Base-by-base conservation (phyloP, 2,888 invertebrate genomes). In the Metalampra italica region DNA sequence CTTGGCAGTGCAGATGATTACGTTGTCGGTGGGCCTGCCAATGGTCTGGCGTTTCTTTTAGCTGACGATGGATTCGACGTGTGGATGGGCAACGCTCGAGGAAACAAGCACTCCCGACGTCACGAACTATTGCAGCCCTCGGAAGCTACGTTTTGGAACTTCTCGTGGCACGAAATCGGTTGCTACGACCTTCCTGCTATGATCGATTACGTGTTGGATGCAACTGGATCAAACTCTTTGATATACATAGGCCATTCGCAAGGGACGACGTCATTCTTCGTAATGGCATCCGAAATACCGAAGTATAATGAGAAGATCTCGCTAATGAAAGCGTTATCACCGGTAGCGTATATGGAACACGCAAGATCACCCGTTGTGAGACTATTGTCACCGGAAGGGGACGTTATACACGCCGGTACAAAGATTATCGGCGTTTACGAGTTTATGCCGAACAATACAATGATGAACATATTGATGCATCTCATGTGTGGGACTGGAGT, bases 151-250 rank as follows among this genome's bases (percentile, higher is more conserved):
- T 94, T 91, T 64, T 94, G 94, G 94, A 79, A 92, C 47, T 94
- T 93, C 60, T 94, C 94, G 46, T 97, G 93, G 92, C 94, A 97
- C 71, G 93, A 96, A 69, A 95, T 97, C 67, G 95, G 94, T 0
- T 70, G 82, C 29, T 91, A 89, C 62, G 97, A 98, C 73, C 67
- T 97, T 3, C 96, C 97, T 1, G 93, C 94, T 0, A 94, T 93
- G 84, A 93, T 98, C 29, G 94, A 97, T 66, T 92, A 92, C 65
- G 86, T 93, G 1, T 71, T 94, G 0, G 60, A 75, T 0, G 52
- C 57, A 8, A 94, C 93, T 0, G 82, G 87, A 0, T 72, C 87
- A 36, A 51, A 79, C 7, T 76, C 90, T n/a, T 49, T 95, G 0
- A 90, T 90, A 58, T 95, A 93, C 68, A 74, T 94, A 9, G 95